phyloP scores from a whole-genome alignment of 2,888 invertebrate genomes.

The Ichneumon xanthorius region DNA sequence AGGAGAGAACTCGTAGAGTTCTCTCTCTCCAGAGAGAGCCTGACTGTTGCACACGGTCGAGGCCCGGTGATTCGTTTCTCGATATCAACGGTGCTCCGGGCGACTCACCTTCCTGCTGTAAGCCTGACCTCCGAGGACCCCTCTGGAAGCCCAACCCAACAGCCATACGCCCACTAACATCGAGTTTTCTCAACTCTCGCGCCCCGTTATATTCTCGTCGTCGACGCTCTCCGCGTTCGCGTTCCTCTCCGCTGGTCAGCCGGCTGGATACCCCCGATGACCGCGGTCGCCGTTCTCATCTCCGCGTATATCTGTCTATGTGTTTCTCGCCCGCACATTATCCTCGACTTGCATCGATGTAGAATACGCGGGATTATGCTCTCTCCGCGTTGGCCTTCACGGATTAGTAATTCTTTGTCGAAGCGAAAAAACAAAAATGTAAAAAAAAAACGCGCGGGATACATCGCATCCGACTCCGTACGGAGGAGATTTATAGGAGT shows the following conservation, averaged over 20 bases:
- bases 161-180: slow-evolving; percentile 79
- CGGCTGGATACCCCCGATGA: slow-evolving; percentile 60
- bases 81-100: slow-evolving; percentile 83
- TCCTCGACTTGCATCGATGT: slow-evolving; percentile 60
- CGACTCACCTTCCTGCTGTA: slow-evolving; percentile 81
- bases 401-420: slow-evolving; percentile 53
- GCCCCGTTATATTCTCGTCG: slow-evolving; percentile 66
- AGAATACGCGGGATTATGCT: slow-evolving; percentile 60
- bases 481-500: background rate
- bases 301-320: slow-evolving; percentile 54
- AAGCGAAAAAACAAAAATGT: slow-evolving; percentile 38
- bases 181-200: slow-evolving; percentile 70
- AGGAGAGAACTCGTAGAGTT: slow-evolving; percentile 53
- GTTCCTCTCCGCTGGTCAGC: slow-evolving; percentile 66
- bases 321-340: slow-evolving; percentile 53
- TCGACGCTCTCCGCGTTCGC: slow-evolving; percentile 55
- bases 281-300: slow-evolving; percentile 39
- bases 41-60: slow-evolving; percentile 46
- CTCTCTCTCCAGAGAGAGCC: slow-evolving; percentile 57
- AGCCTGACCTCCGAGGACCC: slow-evolving; percentile 82
- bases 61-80: slow-evolving; percentile 81
- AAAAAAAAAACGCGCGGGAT: background rate
- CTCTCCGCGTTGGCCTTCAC: slow-evolving; percentile 51
- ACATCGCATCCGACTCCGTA: slow-evolving; percentile 23
- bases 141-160: slow-evolving; percentile 82